Evolutionary conservation across 2,888 invertebrate genomes (phyloP).

Genomic region (Thecophora atra): DNA sequence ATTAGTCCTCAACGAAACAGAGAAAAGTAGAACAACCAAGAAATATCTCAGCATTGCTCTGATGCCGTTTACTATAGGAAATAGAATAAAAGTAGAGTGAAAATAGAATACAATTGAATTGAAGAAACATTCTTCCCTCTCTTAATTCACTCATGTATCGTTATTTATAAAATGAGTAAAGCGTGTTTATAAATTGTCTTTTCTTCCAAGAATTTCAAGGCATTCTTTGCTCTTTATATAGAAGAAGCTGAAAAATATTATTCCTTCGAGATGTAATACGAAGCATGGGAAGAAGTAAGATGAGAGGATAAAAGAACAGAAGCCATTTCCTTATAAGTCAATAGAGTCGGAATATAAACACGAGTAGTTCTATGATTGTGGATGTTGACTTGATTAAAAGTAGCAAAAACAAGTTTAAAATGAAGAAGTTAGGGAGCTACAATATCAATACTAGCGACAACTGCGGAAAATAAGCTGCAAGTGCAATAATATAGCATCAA

Average conservation of each 20-base stretch:
- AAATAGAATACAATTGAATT: no score
- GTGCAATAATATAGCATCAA: neutral
- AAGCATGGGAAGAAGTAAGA: neutral
- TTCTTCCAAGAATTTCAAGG: conserved; percentile 59
- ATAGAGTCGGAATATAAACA: neutral
- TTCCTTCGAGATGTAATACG: neutral
- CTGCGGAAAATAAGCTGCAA: neutral
- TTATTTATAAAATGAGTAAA: no score
- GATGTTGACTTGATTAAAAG: no score
- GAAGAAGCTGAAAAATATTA: conserved; percentile 24
- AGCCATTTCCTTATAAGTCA: conserved; percentile 9
- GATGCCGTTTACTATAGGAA: no score
- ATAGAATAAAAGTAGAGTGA: conserved; percentile 17
- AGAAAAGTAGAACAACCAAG: conserved; percentile 36
- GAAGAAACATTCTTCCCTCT: neutral
- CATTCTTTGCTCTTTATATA: conserved; percentile 54
- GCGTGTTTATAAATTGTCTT: neutral
- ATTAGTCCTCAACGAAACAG: neutral
- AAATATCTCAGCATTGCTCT: conserved; percentile 32
- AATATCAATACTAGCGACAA: neutral
- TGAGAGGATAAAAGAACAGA: neutral
- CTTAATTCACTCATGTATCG: no score
- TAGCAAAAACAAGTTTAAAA: neutral
- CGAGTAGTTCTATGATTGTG: no score
- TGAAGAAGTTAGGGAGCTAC: neutral